A percentile compares a stretch with the other conserved stretches of the same genome.
These are phyloP conservation scores for Masticophis lateralis DNA, from an alignment of 2,797 vertebrate genomes.

Conservation along the genomic window DNA sequence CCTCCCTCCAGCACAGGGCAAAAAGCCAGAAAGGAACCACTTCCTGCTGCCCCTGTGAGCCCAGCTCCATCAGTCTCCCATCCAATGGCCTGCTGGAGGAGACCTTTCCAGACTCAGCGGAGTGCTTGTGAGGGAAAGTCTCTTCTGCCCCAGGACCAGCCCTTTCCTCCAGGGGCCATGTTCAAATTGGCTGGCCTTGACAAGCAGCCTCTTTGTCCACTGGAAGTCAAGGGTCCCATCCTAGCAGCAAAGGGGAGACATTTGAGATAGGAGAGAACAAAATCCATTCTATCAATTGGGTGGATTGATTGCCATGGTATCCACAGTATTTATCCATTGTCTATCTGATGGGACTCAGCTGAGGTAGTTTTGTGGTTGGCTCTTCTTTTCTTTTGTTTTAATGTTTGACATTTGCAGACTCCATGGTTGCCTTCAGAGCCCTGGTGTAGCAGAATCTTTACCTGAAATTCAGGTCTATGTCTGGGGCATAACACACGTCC, in stretches of 20 bases:
- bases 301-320: conserved; percentile 35
- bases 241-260: conserved; percentile 9
- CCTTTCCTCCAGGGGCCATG: conserved; percentile 4
- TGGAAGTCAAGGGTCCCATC: conserved; percentile 20
- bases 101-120: conserved; percentile 10
- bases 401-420: conserved; percentile 21
- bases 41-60: conserved; percentile 24
- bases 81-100: not conserved
- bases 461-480: conserved; percentile 12
- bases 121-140: conserved; percentile 25
- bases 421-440: not conserved
- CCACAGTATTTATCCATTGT: conserved; percentile 9
- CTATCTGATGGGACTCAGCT: conserved; percentile 27
- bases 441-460: not conserved
- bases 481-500: not conserved
- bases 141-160: not conserved
- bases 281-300: conserved; percentile 11
- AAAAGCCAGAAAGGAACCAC: conserved; percentile 50
- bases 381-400: conserved; percentile 13
- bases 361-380: conserved; percentile 39
- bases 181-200: conserved; percentile 19
- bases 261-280: not conserved
- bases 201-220: conserved; percentile 21
- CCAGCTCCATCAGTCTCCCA: conserved; percentile 19
- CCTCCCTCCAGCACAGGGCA: conserved; percentile 47